phyloP scores from a whole-genome alignment of 1,140 invertebrate species.

The Sinella curviseta region DNA sequence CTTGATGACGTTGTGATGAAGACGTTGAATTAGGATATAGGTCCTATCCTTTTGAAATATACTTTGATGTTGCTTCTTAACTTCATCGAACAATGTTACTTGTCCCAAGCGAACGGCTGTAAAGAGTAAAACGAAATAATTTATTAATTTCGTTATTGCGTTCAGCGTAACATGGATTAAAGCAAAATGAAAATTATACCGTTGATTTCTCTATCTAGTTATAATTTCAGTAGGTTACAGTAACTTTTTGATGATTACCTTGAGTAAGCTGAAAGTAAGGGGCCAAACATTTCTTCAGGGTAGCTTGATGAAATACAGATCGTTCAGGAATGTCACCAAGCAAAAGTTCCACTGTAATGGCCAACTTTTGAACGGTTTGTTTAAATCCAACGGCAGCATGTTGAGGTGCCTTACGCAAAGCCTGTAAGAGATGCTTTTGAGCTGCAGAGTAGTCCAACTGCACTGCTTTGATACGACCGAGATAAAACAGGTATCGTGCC shows the following conservation, averaged over 20 bases:
- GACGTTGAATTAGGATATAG: slow-evolving; percentile 87
- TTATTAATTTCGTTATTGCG: slow-evolving; percentile 7
- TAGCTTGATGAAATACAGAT: slow-evolving; percentile 82
- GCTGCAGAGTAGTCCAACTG: slow-evolving; percentile 95
- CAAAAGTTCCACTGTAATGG: slow-evolving; percentile 92
- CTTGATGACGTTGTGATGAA: slow-evolving; percentile 99
- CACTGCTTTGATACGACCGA: slow-evolving; percentile 95
- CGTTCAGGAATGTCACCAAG: slow-evolving; percentile 96
- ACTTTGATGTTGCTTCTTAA: slow-evolving; percentile 83
- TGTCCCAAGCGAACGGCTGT: slow-evolving; percentile 90
- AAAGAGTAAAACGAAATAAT: too few relatives aligned
- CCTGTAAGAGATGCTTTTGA: slow-evolving; percentile 91
- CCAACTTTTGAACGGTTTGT: slow-evolving; percentile 94
- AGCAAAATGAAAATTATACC: slow-evolving; percentile 4
- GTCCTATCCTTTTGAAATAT: slow-evolving; percentile 89
- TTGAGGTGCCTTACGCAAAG: slow-evolving; percentile 93
- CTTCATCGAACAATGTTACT: slow-evolving; percentile 89
- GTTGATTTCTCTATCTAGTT: background rate
- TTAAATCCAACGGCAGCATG: slow-evolving; percentile 96
- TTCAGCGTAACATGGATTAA: too few relatives aligned
- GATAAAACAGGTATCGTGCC: slow-evolving; percentile 94
- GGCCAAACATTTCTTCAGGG: slow-evolving; percentile 79
- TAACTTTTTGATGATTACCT: slow-evolving; percentile 53
- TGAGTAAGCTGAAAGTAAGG: slow-evolving; percentile 98
- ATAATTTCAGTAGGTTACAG: background rate